phyloP scores from a whole-genome alignment of 2,888 invertebrate genomes.

The Hydriomena furcata region DNA sequence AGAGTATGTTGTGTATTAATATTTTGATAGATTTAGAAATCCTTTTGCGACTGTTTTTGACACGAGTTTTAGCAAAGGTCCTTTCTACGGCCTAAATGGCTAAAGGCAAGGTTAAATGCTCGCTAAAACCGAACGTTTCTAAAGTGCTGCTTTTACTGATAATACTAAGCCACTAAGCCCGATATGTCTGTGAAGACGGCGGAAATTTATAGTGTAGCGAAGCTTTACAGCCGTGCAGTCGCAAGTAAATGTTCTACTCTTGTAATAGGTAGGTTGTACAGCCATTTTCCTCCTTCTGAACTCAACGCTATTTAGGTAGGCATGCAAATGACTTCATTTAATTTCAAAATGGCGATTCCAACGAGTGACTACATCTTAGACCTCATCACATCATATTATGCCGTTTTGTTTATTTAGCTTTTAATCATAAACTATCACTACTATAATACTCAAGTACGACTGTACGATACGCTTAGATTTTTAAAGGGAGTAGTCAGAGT shows the following conservation, averaged over 20 bases:
- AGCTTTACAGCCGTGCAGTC: constrained; percentile 25
- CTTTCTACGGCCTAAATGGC: not conserved
- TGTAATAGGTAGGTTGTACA: constrained; percentile 17
- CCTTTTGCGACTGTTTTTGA: too few species aligned
- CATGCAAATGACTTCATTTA: constrained; percentile 11
- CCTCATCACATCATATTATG: not conserved
- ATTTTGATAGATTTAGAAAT: too few species aligned
- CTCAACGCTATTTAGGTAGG: constrained; percentile 12
- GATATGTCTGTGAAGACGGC: constrained; percentile 30
- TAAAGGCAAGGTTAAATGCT: constrained; percentile 14
- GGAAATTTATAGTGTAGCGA: constrained; percentile 29
- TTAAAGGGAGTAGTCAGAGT: too few species aligned
- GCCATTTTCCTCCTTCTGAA: constrained; percentile 9
- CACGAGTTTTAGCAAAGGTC: not conserved
- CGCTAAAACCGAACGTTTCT: constrained; percentile 19
- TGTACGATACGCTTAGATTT: too few species aligned
- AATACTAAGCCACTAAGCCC: constrained; percentile 28
- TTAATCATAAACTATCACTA: too few species aligned
- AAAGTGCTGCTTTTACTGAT: constrained; percentile 27
- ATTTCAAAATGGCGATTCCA: constrained; percentile 3
- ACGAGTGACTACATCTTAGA: not conserved
- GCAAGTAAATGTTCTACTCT: constrained; percentile 28
- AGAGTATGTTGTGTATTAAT: too few species aligned
- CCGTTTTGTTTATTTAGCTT: not conserved
- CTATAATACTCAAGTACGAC: too few species aligned